Base-by-base conservation (phyloP, 2,113 vertebrate species). In the Pseudopipra pipra region DNA sequence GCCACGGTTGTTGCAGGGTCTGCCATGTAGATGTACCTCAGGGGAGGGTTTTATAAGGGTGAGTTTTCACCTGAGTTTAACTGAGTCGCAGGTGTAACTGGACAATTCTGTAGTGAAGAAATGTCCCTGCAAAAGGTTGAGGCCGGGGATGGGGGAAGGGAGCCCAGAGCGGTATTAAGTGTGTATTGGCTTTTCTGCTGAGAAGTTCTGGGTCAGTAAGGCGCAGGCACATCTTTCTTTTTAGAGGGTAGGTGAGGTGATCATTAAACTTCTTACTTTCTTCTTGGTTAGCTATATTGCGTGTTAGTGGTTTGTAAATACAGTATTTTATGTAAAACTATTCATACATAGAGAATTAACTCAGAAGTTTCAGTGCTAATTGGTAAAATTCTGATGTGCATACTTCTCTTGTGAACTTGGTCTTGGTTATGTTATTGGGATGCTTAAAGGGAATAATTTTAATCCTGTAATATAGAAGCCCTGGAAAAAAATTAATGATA, bases 1-100 rank as follows among this genome's bases (percentile, higher is more conserved):
- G 0, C 6, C 18, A 2, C 1, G 0, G 54, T 61, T 72, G 39
- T 25, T 51, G 55, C 47, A 25, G 56, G 27, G 30, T 55, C 35
- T 61, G 44, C 28, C 35, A 3, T 21, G 35, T 47, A 14, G 39
- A 10, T 59, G 35, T 54, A 31, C 11, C 17, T 68, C 3, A 1
- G 16, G 35, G 55, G 8, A 80, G 23, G 46, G 20, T 5, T 67
- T 67, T 71, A n/a, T 54, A 61, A 81, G 65, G 11, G 56, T 71
- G 43, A 14, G 70, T 74, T 70, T 33, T 71, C 51, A 23, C 39
- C 12, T 14, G 33, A 54, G 37, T 73, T 90, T 37, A n/a, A 35
- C 15, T 25, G 41, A 80, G 24, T 70, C 80, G 58, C 20, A 46
- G 71, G 30, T 76, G 54, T 72, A 66, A 35, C 13, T 54, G 22